Conservation (phyloP, 2,888 invertebrate genomes). For the Nesidiocoris tenuis region DNA sequence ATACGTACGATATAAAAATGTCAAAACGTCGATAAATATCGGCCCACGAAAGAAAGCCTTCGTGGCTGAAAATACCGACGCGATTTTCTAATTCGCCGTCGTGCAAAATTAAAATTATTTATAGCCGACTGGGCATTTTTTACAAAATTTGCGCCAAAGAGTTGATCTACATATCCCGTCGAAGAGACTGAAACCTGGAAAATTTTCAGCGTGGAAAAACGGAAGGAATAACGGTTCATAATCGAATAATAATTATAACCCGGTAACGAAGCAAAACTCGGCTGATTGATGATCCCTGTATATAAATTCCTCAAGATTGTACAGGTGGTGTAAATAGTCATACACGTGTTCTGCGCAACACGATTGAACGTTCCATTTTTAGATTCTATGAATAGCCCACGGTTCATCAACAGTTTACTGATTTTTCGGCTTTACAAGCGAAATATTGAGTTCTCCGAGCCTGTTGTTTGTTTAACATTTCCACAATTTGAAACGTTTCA, state of each 20-base stretch:
- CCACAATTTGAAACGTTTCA: too few relatives aligned
- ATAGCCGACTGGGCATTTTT: too few relatives aligned
- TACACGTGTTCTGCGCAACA: not conserved
- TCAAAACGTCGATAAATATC: too few relatives aligned
- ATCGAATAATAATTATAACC: too few relatives aligned
- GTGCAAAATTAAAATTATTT: too few relatives aligned
- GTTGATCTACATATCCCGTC: slow-evolving; percentile 38
- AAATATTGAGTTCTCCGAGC: too few relatives aligned
- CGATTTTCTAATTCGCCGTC: too few relatives aligned
- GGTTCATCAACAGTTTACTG: not conserved
- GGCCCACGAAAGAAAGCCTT: too few relatives aligned
- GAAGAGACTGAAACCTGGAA: slow-evolving; percentile 31
- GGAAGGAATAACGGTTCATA: too few relatives aligned
- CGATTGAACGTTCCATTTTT: slow-evolving; percentile 30
- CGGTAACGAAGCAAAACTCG: not conserved
- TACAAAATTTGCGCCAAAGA: not conserved
- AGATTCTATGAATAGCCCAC: slow-evolving; percentile 23
- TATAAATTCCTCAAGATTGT: slow-evolving; percentile 11
- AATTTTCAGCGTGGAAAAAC: slow-evolving; percentile 12
- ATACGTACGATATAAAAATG: too few relatives aligned
- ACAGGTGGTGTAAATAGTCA: slow-evolving; percentile 24
- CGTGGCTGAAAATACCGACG: too few relatives aligned
- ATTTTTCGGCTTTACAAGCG: not conserved
- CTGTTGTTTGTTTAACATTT: too few relatives aligned
- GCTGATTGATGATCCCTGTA: not conserved